Base-by-base conservation (phyloP, 2,888 invertebrate species). In the Didymodactylos carnosus region DNA sequence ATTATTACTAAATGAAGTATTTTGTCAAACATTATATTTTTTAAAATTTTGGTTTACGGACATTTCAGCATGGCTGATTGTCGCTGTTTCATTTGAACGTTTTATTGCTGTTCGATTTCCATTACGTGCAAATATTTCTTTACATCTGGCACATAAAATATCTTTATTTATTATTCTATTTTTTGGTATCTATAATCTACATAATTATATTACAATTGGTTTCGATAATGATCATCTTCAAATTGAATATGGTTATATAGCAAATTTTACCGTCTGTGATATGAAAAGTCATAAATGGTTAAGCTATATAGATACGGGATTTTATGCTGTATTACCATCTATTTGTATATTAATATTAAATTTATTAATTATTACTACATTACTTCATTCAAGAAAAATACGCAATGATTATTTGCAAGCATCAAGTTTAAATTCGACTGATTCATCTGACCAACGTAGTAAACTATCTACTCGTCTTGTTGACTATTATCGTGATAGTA, bases 81-180 rank as follows among this genome's bases (percentile, higher is more conserved):
- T 74, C 16, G 71, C 74, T 13, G 51, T 71, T 23, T 71, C 74
- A 46, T 23, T 74, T 39, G 74, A 71, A 62, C 29, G 71, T 40
- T 74, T 74, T 46, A n/a, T 74, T 11, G 74, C 71, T 69, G 71
- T 74, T 7, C 41, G 62, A 46, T 74, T 39, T 69, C 74, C 74
- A 23, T 35, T 71, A 35, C 71, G 71, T 23, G 62, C 71, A n/a
- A 74, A 35, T 35, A 35, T 29, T 35, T 35, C 35, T n/a, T 5
- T 62, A 11, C 35, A 35, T 62, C 35, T 62, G 29, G 62, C 62
- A 10, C 35, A 62, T 62, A 14, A 16, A n/a, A n/a, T 62, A 35
- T 16, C 62, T 35, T 27, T 35, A 25, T 4, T 35, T 8, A 19
- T 62, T n/a, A 11, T 35, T 19, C 1, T 29, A 62, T 62, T 19